Conservation (phyloP, 2,797 vertebrate genomes). For the Psittacula echo region DNA sequence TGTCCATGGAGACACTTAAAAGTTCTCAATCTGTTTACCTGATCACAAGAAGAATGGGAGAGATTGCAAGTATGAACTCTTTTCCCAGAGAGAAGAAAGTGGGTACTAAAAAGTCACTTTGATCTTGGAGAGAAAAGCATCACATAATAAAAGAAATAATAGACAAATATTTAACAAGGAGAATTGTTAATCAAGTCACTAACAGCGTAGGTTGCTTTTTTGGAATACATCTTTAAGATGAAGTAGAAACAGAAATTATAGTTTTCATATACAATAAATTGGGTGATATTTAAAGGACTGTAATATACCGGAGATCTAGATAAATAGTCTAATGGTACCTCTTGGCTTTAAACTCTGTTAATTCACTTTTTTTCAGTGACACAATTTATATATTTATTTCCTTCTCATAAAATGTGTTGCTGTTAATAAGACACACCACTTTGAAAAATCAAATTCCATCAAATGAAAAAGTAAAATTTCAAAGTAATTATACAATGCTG, state of each 20-base stretch:
- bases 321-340: neutral
- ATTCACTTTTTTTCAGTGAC: neutral
- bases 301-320: neutral
- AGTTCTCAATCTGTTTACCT: neutral
- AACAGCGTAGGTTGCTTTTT: neutral
- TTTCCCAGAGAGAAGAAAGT: neutral
- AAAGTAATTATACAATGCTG: neutral
- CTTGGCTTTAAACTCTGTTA: neutral
- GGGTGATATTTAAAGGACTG: neutral
- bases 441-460: neutral
- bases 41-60: neutral
- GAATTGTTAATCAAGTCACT: neutral
- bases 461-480: neutral
- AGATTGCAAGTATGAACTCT: neutral
- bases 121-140: neutral
- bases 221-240: neutral
- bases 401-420: neutral
- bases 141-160: neutral
- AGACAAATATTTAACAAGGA: neutral
- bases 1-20: neutral
- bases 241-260: neutral
- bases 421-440: neutral
- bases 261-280: neutral
- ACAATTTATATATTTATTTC: neutral
- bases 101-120: neutral